Evolutionary conservation across 2,797 vertebrate species (phyloP).

Genomic region (Enteromius mattozi): DNA sequence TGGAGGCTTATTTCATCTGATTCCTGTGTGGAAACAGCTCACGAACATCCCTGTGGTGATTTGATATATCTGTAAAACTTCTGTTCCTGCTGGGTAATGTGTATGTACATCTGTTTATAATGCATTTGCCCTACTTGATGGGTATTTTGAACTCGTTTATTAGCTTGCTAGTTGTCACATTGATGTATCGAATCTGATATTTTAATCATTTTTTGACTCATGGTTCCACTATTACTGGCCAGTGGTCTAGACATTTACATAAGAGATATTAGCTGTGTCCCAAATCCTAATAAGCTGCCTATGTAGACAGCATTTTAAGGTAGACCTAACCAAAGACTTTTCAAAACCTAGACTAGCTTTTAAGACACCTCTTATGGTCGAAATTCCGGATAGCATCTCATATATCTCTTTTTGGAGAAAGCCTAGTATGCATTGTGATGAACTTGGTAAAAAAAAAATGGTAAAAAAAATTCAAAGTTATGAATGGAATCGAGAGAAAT

Average conservation of each 20-base stretch:
- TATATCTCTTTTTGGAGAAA: not conserved
- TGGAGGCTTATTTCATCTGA: slow-evolving; percentile 37
- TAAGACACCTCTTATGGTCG: not conserved
- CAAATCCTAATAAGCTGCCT: not conserved
- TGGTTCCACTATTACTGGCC: slow-evolving; percentile 33
- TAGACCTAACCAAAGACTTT: not conserved
- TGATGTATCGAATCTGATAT: slow-evolving; percentile 32
- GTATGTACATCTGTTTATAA: slow-evolving; percentile 35
- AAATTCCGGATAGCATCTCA: not conserved
- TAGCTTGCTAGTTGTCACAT: slow-evolving; percentile 31
- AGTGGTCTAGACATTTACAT: slow-evolving; percentile 28
- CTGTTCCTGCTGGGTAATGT: slow-evolving; percentile 31
- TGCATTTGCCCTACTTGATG: slow-evolving; percentile 15
- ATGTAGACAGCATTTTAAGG: not conserved
- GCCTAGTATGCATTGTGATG: not conserved
- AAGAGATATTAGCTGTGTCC: not conserved
- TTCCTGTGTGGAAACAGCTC: slow-evolving; percentile 20
- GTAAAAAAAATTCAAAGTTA: not conserved
- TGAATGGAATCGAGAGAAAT: not conserved
- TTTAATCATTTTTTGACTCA: slow-evolving; percentile 21
- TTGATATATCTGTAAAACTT: slow-evolving; percentile 35
- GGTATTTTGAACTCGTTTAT: slow-evolving; percentile 31
- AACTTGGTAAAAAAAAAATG: not conserved
- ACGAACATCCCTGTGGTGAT: slow-evolving; percentile 3
- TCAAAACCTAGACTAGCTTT: not conserved